Evolutionary conservation across 2,797 vertebrate species (phyloP).

Genomic region (Denticeps clupeoides): DNA sequence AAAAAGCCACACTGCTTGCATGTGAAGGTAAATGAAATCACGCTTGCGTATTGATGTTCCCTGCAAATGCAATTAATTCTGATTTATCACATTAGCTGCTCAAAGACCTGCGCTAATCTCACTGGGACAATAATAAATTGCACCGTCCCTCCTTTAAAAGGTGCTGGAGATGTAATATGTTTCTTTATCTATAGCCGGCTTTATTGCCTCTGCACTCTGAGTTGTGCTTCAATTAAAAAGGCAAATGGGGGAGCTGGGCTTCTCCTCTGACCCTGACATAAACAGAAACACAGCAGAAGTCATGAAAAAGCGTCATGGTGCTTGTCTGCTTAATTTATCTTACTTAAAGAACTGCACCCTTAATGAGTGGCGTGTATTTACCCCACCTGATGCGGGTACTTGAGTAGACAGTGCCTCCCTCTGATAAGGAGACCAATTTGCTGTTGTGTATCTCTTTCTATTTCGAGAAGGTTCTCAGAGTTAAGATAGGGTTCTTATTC

Average conservation of each 20-base stretch:
- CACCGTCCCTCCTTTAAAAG: slow-evolving; percentile 19
- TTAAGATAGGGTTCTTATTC: slow-evolving; percentile 23
- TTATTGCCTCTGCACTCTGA: slow-evolving; percentile 21
- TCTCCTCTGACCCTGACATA: slow-evolving; percentile 2
- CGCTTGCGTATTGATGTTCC: slow-evolving; percentile 34
- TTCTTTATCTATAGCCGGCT: slow-evolving; percentile 28
- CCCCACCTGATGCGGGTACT: too few relatives aligned
- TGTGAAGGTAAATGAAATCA: slow-evolving; percentile 36
- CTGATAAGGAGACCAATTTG: too few relatives aligned
- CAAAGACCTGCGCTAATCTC: slow-evolving; percentile 34
- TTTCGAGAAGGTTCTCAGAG: slow-evolving; percentile 20
- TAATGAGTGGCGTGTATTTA: too few relatives aligned
- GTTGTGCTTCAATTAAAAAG: slow-evolving; percentile 10
- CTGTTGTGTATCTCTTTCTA: too few relatives aligned
- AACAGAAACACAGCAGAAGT: neutral
- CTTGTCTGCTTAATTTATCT: too few relatives aligned
- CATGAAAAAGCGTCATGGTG: too few relatives aligned
- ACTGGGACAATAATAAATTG: slow-evolving; percentile 37
- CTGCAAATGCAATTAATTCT: slow-evolving; percentile 38
- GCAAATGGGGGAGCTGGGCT: slow-evolving; percentile 10
- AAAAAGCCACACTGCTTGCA: slow-evolving; percentile 32
- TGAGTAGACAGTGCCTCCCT: too few relatives aligned
- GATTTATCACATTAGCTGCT: slow-evolving; percentile 37
- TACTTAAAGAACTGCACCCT: too few relatives aligned
- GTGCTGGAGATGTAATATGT: slow-evolving; percentile 12